These are phyloP conservation scores for Dreissena polymorpha DNA, from an alignment of 1,140 invertebrate genomes.

Conservation along the genomic window DNA sequence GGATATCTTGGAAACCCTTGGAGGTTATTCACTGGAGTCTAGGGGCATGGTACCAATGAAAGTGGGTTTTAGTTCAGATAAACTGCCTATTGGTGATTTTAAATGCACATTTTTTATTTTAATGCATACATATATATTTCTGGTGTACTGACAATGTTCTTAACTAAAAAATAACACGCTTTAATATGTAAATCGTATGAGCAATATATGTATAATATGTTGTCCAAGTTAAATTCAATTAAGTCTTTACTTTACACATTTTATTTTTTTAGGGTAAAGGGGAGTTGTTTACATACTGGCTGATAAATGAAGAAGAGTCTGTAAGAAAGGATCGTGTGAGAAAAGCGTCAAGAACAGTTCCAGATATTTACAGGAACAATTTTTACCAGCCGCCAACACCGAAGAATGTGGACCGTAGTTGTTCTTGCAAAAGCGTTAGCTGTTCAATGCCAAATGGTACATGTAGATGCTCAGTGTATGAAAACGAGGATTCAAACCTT, in stretches of 20 bases:
- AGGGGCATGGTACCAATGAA: constrained; percentile 92
- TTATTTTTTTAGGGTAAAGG: constrained; percentile 75
- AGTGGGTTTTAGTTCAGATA: constrained; percentile 80
- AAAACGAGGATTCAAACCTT: constrained; percentile 22
- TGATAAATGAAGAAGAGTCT: constrained; percentile 66
- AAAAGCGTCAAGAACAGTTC: constrained; percentile 1
- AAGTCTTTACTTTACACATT: background rate
- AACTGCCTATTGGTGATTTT: no score
- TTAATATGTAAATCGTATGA: no score
- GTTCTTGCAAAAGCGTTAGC: constrained; percentile 15
- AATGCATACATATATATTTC: no score
- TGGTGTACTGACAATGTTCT: no score
- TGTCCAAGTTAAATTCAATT: no score
- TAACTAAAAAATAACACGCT: no score
- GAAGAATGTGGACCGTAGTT: background rate
- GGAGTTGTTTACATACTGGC: constrained; percentile 76
- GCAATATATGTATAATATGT: no score
- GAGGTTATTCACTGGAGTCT: constrained; percentile 91
- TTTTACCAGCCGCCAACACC: constrained; percentile 32
- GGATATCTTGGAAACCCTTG: constrained; percentile 86
- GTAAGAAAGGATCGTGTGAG: constrained; percentile 47
- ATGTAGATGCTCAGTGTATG: constrained; percentile 1
- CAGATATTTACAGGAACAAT: constrained; percentile 32
- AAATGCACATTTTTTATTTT: no score
- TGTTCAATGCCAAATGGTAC: constrained; percentile 21